These are phyloP conservation scores for Sycophila texana DNA, from an alignment of 2,888 invertebrate genomes.

Conservation along the genomic window DNA sequence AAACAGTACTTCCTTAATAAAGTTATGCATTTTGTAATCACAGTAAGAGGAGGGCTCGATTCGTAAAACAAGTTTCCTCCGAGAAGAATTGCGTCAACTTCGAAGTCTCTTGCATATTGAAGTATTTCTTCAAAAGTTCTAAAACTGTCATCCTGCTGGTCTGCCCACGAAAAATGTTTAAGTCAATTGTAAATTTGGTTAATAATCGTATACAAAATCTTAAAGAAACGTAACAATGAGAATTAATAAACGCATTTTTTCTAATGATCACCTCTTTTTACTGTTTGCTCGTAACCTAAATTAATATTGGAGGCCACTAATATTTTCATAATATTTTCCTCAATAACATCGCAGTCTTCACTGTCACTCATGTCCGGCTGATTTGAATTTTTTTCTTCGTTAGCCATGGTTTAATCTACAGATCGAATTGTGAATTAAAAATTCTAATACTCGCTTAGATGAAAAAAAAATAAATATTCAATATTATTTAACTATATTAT, in stretches of 20 bases:
- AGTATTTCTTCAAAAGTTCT: constrained; percentile 96
- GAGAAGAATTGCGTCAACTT: constrained; percentile 91
- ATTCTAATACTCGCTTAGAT: not conserved
- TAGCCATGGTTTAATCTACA: not conserved
- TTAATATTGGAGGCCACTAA: constrained; percentile 96
- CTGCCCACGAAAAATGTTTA: constrained; percentile 35
- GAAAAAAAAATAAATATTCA: not conserved
- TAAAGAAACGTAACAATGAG: constrained; percentile 13
- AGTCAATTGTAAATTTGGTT: not conserved
- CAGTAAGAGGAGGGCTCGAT: constrained; percentile 89
- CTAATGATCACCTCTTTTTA: constrained; percentile 79
- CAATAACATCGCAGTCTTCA: constrained; percentile 17
- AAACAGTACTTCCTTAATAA: constrained; percentile 85
- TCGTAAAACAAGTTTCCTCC: constrained; percentile 99
- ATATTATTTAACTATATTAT: not conserved
- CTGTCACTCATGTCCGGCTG: not conserved
- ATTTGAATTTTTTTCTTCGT: constrained; percentile 1
- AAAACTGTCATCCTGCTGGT: constrained; percentile 88
- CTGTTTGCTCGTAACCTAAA: constrained; percentile 91
- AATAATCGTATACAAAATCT: not conserved
- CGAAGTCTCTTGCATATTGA: constrained; percentile 83
- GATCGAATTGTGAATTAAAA: not conserved
- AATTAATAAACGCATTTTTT: constrained; percentile 3
- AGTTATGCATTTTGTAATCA: constrained; percentile 84
- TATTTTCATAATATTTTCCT: constrained; percentile 83